Evolutionary conservation across 2,113 vertebrate species (phyloP), one percentile per base, ranked within the genome.

Genomic region (Halichoeres trimaculatus): DNA sequence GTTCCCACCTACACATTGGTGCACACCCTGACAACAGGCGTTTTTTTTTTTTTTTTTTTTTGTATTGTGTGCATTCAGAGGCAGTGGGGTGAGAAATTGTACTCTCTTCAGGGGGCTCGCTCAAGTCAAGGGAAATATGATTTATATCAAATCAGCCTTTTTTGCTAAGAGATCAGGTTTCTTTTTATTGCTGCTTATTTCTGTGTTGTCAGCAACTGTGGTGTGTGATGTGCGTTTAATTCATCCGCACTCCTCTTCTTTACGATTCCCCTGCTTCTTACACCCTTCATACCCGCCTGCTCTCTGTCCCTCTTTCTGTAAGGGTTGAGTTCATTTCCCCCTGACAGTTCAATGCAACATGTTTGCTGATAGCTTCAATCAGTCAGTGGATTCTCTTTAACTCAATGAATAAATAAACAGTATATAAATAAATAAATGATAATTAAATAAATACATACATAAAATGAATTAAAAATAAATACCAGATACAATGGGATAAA

Each of bases 141-240:
- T 85, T 89, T 84, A 80, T 85, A 84, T 85, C 78, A 89, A 85
- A 76, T 88, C 84, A 85, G 70, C 76, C 56, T 57, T 69, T 81
- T 79, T 72, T 66, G 78, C 76, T 50, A 64, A 83, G 72, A 84
- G 72, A 83, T 78, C 52, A 26, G 64, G 38, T 70, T 82, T 74
- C 10, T 64, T 68, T 77, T 47, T 81, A 45, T 61, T 72, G 54
- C 57, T 1, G 65, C 62, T 74, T 63, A 38, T 86, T 91, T 87
- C 74, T 81, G 74, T 83, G 34, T 55, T 65, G 82, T 89, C 88
- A 90, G 88, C 87, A 85, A 72, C 68, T 56, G 69, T n/a, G 57
- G 5, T n/a, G 75, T 4, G 13, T 54, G 74, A 80, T 62, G 74
- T 40, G 36, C 57, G 9, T 62, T 86, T 74, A 56, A 75, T 74